Evolutionary conservation across 2,797 vertebrate species (phyloP), one percentile per base, ranked within the genome.

Genomic region (Pantherophis vulpinus): DNA sequence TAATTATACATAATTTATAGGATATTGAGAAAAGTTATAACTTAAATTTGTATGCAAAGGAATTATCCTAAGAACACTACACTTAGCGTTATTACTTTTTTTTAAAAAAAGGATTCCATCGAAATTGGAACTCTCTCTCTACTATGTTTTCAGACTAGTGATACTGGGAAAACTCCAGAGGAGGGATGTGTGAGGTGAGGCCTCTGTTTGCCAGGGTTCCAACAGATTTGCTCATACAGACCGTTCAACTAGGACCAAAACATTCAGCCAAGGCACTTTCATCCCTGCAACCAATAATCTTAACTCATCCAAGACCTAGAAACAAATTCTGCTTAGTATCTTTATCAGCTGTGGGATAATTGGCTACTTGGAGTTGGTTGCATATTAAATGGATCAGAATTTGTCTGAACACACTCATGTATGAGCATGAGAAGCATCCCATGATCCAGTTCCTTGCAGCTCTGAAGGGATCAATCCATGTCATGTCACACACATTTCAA

Each of bases 391-490:
- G 74, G 9, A 5, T 42, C 11, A 16, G 37, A 27, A 58, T 91
- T 42, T 18, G 13, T 32, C 0, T 6, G 25, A 88, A 87, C 87
- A 11, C 5, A 86, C 90, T 87, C 93, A 37, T 91, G 18, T 0
- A 74, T 20, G 66, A 37, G 7, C 66, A 37, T 0, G 66, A 91
- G 89, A 55, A 87, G 58, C 90, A 0, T 13, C 95, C 95, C 94
- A 0, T 95, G 74, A 96, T 3, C 25, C 37, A 42, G 27, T 93
- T 88, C 89, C 27, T 87, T 74, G 59, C 90, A 10, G 18, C 91
- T 89, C 94, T 88, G 55, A 3, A 66, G 16, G 13, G 92, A 60
- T 96, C 94, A 55, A 96, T 95, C 74, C 0, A 8, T 13, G 2
- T 27, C 1, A 0, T 88, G 94, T 89, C 60, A 94, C 95, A 93